phyloP scores from a whole-genome alignment of 2,888 invertebrate species.

The Myathropa florea region DNA sequence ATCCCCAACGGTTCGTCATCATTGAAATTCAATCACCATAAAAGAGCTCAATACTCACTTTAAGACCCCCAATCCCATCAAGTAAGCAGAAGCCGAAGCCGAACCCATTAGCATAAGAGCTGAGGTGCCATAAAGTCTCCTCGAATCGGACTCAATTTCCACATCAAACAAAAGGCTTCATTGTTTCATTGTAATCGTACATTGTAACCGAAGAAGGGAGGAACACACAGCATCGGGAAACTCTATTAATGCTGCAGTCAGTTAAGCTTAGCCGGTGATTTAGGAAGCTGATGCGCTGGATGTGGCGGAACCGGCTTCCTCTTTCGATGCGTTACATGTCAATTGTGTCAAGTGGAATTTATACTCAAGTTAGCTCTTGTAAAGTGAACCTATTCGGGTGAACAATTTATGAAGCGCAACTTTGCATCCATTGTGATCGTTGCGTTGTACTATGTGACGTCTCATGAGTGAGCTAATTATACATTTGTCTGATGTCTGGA shows the following conservation, averaged over 20 bases:
- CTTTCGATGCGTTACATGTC: not conserved
- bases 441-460: not conserved
- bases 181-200: not conserved
- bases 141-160: not conserved
- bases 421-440: not conserved
- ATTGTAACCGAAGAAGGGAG: constrained; percentile 40
- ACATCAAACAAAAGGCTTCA: constrained; percentile 30
- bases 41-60: constrained; percentile 42
- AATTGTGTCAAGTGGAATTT: constrained; percentile 45
- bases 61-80: not conserved
- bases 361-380: not conserved
- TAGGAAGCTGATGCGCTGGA: constrained; percentile 15
- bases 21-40: constrained; percentile 59
- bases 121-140: constrained; percentile 43
- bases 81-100: not conserved
- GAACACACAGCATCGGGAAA: constrained; percentile 5
- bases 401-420: not conserved
- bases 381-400: not conserved
- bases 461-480: not conserved
- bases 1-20: not conserved
- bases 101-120: constrained; percentile 27
- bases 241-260: constrained; percentile 34
- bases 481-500: too few relatives aligned
- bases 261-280: constrained; percentile 44
- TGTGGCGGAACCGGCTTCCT: not conserved